These are phyloP conservation scores for Progne subis DNA, from an alignment of 2,113 vertebrate species.

Conservation along the genomic window DNA sequence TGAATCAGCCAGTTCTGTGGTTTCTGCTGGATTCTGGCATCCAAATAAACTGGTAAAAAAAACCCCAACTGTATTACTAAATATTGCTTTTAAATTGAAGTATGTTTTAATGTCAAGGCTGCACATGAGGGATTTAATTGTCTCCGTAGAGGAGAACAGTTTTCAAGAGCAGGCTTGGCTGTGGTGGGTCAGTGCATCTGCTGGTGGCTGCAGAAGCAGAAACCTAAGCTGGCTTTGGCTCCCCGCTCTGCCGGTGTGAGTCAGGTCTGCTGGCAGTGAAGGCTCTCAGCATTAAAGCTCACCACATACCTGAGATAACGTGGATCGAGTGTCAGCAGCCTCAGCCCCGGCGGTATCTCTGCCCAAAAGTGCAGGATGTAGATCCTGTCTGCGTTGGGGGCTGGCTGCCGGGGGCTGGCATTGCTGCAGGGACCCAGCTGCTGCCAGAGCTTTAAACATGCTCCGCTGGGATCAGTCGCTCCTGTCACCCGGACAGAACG, in stretches of 20 bases:
- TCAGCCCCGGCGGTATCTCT: rapidly evolving
- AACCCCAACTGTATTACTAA: conserved; percentile 28
- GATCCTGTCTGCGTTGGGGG: rapidly evolving
- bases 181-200: not conserved
- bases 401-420: not conserved
- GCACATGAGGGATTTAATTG: conserved; percentile 15
- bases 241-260: not conserved
- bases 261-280: not conserved
- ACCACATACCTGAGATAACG: rapidly evolving
- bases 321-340: not conserved
- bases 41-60: conserved; percentile 39
- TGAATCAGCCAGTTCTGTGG: conserved; percentile 68
- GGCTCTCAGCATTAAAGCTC: not conserved
- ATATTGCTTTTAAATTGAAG: conserved; percentile 57
- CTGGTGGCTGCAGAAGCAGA: not conserved
- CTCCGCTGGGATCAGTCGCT: not conserved
- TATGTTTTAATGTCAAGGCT: conserved; percentile 52
- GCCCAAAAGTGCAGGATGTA: not conserved
- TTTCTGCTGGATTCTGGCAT: conserved; percentile 58
- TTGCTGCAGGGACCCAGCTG: rapidly evolving
- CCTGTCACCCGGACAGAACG: rapidly evolving
- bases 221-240: not conserved
- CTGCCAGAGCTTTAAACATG: rapidly evolving
- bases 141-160: not conserved
- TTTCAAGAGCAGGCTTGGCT: not conserved